A percentile compares a stretch with the other conserved stretches of the same genome.
phyloP scores from a whole-genome alignment of 35 echinoderm and acorn worm species.

The Strongylocentrotus purpuratus region DNA sequence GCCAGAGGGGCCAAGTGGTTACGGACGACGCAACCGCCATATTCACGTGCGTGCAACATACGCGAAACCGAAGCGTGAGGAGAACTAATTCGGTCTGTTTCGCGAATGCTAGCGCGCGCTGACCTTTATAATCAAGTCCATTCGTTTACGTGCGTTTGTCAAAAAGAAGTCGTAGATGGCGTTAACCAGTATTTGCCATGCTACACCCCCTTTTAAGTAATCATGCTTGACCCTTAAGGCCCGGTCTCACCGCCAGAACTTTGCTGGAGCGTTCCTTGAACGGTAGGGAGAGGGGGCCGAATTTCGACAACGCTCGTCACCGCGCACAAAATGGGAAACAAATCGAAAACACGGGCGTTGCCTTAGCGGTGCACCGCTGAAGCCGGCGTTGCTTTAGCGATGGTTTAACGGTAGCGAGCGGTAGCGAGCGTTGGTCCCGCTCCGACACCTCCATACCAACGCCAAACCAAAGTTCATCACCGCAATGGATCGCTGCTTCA shows the following conservation, averaged over 20 bases:
- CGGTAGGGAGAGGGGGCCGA: slow-evolving; percentile 30
- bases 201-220: too few species aligned
- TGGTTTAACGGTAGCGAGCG: slow-evolving; percentile 32
- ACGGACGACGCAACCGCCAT: too few species aligned
- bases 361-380: slow-evolving; percentile 45
- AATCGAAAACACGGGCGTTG: slow-evolving; percentile 40
- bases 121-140: too few species aligned
- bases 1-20: too few species aligned
- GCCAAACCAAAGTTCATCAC: slow-evolving; percentile 41
- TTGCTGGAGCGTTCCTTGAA: slow-evolving; percentile 28
- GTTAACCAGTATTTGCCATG: too few species aligned
- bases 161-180: too few species aligned
- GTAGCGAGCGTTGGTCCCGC: slow-evolving; percentile 22
- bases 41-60: too few species aligned
- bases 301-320: slow-evolving; percentile 43
- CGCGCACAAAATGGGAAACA: slow-evolving; percentile 27
- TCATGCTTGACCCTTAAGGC: slow-evolving; percentile 24
- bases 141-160: too few species aligned
- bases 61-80: too few species aligned
- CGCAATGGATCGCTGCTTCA: slow-evolving; percentile 42
- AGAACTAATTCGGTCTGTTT: too few species aligned
- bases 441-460: slow-evolving; percentile 40
- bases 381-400: slow-evolving; percentile 34
- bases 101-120: too few species aligned
- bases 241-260: slow-evolving; percentile 22